Percentiles rank a stretch among this genome's conserved stretches.
These are phyloP conservation scores for Brachionus paranguensis DNA, from an alignment of 1,140 invertebrate species.

Conservation along the genomic window DNA sequence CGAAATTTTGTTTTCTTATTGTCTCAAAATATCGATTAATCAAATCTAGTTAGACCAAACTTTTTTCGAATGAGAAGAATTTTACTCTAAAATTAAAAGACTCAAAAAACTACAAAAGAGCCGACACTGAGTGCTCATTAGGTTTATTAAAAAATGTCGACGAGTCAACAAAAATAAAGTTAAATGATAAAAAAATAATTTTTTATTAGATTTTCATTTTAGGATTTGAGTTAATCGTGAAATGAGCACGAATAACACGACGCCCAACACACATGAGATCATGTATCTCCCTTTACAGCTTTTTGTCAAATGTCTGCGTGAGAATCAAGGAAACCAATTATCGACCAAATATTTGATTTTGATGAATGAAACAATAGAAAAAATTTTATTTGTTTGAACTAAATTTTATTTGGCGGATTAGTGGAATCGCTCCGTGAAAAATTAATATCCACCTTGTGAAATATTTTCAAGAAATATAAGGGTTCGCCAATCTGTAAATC, in stretches of 20 bases:
- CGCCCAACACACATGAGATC: not conserved
- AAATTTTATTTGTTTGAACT: not conserved
- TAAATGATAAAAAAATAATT: not conserved
- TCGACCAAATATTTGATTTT: not conserved
- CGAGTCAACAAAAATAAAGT: not conserved
- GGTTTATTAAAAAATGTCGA: not conserved
- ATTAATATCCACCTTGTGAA: not conserved
- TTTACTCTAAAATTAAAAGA: not conserved
- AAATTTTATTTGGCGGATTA: not conserved
- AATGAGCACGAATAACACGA: not conserved
- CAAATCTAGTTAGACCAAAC: not conserved
- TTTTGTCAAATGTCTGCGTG: conserved; percentile 4
- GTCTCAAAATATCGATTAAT: not conserved
- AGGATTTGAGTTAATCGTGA: not conserved
- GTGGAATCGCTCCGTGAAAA: not conserved
- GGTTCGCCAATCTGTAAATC: no score
- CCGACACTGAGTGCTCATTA: not conserved
- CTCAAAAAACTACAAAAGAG: not conserved
- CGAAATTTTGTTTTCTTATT: not conserved
- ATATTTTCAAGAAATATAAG: not conserved
- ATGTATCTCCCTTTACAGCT: not conserved
- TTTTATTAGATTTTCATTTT: not conserved
- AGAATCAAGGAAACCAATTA: conserved; percentile 14
- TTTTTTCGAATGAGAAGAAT: not conserved
- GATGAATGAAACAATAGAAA: not conserved